Percentiles rank a stretch among this genome's conserved stretches.
These are phyloP conservation scores for Heliconius charithonia DNA, from an alignment of 2,888 invertebrate species.

Conservation along the genomic window DNA sequence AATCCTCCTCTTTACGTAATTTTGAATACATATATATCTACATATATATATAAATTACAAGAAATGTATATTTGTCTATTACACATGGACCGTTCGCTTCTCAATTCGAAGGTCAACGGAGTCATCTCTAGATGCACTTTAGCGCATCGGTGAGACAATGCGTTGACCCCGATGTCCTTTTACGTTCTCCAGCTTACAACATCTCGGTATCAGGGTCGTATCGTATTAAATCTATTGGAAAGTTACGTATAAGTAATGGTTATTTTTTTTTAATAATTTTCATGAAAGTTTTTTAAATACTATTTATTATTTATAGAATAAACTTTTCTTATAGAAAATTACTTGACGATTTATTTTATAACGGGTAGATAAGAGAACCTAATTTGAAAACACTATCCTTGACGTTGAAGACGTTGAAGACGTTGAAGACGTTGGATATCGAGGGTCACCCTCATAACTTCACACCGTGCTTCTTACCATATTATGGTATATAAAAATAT, in stretches of 20 bases:
- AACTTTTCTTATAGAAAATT: no score
- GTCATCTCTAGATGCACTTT: conserved; percentile 59
- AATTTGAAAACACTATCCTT: no score
- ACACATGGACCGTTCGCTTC: conserved; percentile 36
- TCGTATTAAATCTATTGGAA: conserved; percentile 41
- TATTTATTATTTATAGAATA: no score
- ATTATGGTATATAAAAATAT: not conserved
- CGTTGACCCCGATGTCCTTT: conserved; percentile 55
- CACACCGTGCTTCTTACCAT: not conserved
- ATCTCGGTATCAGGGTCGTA: conserved; percentile 44
- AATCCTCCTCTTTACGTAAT: not conserved
- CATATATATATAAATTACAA: not conserved
- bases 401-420: no score
- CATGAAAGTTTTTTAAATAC: not conserved
- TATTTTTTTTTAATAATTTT: not conserved
- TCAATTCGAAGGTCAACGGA: conserved; percentile 54
- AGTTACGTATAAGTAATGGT: conserved; percentile 26
- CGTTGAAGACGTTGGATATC: no score
- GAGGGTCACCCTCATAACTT: no score
- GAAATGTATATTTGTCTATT: conserved; percentile 20
- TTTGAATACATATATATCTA: not conserved
- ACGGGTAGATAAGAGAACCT: no score
- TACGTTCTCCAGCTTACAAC: conserved; percentile 52
- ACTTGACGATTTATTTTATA: no score
- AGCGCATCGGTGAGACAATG: conserved; percentile 56